phyloP scores from a whole-genome alignment of 1,140 invertebrate species.

The Saccostrea echinata region DNA sequence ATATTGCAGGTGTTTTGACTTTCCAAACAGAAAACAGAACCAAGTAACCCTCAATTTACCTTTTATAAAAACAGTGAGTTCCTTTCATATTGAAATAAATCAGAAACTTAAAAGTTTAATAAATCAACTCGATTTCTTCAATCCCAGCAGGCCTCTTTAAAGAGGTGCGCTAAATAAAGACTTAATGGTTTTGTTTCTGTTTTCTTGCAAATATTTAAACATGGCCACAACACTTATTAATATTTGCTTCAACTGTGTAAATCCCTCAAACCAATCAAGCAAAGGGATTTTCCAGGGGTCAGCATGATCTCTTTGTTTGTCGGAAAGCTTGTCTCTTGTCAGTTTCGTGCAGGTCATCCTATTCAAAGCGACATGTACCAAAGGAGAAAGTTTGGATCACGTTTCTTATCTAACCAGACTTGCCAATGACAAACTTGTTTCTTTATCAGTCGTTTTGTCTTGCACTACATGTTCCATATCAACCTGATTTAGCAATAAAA shows the following conservation, averaged over 20 bases:
- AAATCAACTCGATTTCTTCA: conserved; percentile 7
- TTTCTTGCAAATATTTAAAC: background rate
- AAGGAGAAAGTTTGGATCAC: conserved; percentile 31
- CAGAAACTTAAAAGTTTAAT: background rate
- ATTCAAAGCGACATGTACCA: background rate
- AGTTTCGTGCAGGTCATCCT: conserved; percentile 14
- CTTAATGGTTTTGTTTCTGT: conserved; percentile 6
- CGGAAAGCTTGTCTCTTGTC: conserved; percentile 13
- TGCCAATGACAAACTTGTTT: conserved; percentile 12
- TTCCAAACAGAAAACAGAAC: background rate
- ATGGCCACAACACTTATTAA: conserved; percentile 1
- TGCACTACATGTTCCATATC: conserved; percentile 13
- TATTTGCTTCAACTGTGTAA: conserved; percentile 8
- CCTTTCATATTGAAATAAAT: background rate
- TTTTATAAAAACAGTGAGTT: background rate
- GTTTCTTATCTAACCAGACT: conserved; percentile 14
- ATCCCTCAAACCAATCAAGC: background rate
- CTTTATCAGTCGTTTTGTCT: background rate
- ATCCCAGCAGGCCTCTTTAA: background rate
- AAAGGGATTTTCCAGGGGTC: background rate
- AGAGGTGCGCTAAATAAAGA: background rate
- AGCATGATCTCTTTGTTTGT: conserved; percentile 12
- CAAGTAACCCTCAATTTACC: background rate
- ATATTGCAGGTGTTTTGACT: conserved; percentile 6
- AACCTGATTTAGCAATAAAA: conserved; percentile 5